phyloP scores from a whole-genome alignment of 2,113 vertebrate species.

The Lagenorhynchus albirostris region DNA sequence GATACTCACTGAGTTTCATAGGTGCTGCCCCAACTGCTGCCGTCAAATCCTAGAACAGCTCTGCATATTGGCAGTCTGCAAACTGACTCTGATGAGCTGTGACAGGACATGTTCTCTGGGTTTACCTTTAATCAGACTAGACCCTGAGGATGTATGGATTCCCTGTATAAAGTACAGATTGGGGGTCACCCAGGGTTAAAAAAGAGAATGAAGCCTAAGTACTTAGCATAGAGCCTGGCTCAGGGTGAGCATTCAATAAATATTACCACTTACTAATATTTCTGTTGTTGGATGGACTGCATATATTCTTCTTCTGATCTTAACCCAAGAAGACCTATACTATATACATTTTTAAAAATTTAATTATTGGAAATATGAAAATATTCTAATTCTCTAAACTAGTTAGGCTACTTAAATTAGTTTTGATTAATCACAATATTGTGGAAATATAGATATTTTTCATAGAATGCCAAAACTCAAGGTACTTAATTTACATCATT shows the following conservation, averaged over 20 bases:
- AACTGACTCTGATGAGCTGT: not conserved
- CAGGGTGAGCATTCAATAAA: not conserved
- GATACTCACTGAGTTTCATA: not conserved
- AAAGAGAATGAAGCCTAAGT: slow-evolving; percentile 10
- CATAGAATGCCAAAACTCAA: not conserved
- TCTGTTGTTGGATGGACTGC: not conserved
- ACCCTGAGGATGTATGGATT: slow-evolving; percentile 34
- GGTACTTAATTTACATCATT: not conserved
- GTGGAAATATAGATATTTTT: not conserved
- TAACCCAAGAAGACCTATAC: not conserved
- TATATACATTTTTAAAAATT: not conserved
- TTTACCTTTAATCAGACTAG: slow-evolving; percentile 43
- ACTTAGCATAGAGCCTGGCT: not conserved
- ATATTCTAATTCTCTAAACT: not conserved
- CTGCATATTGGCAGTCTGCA: not conserved
- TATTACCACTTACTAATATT: not conserved
- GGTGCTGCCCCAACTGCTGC: not conserved
- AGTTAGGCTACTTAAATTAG: not conserved
- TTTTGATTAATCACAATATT: slow-evolving; percentile 12
- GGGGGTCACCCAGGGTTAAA: slow-evolving; percentile 18
- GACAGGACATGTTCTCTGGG: not conserved
- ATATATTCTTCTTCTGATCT: not conserved
- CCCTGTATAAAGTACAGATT: slow-evolving; percentile 27
- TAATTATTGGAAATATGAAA: not conserved
- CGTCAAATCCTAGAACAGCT: not conserved